Base-by-base conservation (phyloP, 2,113 vertebrate species). In the Melanerpes aurifrons region DNA sequence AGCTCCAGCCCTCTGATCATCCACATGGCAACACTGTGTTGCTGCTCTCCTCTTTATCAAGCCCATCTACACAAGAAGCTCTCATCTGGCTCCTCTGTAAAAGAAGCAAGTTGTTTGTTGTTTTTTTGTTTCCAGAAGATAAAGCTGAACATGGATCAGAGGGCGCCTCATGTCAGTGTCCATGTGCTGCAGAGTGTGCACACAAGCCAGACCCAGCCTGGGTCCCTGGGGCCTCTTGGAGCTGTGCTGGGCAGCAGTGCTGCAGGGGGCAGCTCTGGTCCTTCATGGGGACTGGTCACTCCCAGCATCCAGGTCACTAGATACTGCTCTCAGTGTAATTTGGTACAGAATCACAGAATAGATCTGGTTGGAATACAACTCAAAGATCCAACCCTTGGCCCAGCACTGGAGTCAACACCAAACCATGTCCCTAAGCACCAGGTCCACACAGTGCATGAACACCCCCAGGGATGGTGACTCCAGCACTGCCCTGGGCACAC, bases 181-280 rank as follows among this genome's bases (percentile, higher is more conserved):
- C 72, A 35, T 0, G 5, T 16, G 32, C 37, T 31, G 3, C 1
- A 40, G 10, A 0, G 1, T 0, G 67, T 13, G 58, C 24, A 3
- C 3, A 1, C 12, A 0, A 16, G n/a, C 48, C 72, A 20, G 59
- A 7, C 24, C 26, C 28, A 4, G 68, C 31, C 14, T 35, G 58
- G 10, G 35, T 8, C 9, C 8, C 31, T 1, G 3, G 37, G 31
- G 17, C 15, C n/a, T 9, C 45, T 13, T 1, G 4, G 73, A 12
- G 53, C 53, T 9, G 7, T 2, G 17, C 40, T 2, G 3, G 71
- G 57, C 2, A 4, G 8, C 45, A 40, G 59, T 5, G 3, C 32
- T 13, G 2, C 17, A 18, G 62, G 1, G 10, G 28, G 20, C 10
- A 57, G 80, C 81, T 14, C 29, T 2, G 21, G 1, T 47, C 37